A percentile compares a stretch with the other conserved stretches of the same genome.
Evolutionary conservation across 1,140 invertebrate species (phyloP).

Genomic region (Oscheius sp.): DNA sequence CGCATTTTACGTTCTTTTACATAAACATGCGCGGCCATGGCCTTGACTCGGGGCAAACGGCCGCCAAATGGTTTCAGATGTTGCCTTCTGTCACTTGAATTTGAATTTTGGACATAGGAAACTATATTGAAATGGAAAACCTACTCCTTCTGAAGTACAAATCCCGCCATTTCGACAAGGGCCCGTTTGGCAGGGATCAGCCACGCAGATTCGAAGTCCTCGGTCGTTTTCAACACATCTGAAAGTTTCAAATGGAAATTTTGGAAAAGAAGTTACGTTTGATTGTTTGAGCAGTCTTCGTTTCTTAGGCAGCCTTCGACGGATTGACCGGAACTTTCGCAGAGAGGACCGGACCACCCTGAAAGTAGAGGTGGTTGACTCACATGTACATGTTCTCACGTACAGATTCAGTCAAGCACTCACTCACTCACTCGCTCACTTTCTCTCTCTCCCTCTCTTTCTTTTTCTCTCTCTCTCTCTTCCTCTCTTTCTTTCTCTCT

Average conservation of each 20-base stretch:
- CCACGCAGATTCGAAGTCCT: slow-evolving; percentile 16
- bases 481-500: too few species aligned
- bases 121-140: neutral
- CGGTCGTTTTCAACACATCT: slow-evolving; percentile 23
- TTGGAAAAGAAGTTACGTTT: slow-evolving; percentile 1
- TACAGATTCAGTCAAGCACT: too few species aligned
- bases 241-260: neutral
- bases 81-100: too few species aligned
- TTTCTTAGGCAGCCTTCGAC: slow-evolving; percentile 8
- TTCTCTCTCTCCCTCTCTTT: too few species aligned
- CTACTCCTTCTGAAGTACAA: slow-evolving; percentile 30
- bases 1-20: too few species aligned
- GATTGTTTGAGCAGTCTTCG: neutral
- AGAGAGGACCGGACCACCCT: slow-evolving; percentile 24
- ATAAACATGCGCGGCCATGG: too few species aligned
- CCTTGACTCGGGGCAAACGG: too few species aligned
- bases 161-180: slow-evolving; percentile 33
- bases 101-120: neutral
- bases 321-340: slow-evolving; percentile 8
- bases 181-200: slow-evolving; percentile 29
- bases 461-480: too few species aligned
- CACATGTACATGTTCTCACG: too few species aligned
- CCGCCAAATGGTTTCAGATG: too few species aligned
- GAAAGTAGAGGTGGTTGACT: neutral
- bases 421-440: too few species aligned